Evolutionary conservation across 2,888 invertebrate genomes (phyloP), one percentile per base, ranked within the genome.

Genomic region (Agrilus cyanescens): DNA sequence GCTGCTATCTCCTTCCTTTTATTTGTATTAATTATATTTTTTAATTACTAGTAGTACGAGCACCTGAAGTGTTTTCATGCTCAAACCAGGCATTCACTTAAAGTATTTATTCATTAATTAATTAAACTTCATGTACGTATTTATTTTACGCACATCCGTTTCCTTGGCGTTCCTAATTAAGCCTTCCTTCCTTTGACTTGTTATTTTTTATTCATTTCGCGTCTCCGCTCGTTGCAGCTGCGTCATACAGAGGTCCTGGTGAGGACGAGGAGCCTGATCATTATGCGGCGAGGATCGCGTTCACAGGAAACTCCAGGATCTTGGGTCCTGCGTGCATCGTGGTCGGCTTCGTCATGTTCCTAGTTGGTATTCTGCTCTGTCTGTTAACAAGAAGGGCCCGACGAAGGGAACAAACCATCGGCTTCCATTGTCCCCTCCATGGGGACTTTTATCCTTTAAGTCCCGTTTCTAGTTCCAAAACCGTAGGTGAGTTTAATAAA

Each of bases 391-490:
- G 79, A 40, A 69, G 82, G 25, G 82, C 82, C 2, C 73, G 80
- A 49, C 71, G 74, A 40, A 70, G 78, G 32, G 80, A 81, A 55
- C 75, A 81, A 42, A 71, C 82, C 35, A 72, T 83, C 46, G 82
- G 82, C 42, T 84, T 82, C 68, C 82, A 82, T 63, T 84, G 84
- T 62, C 83, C 83, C 20, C 72, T 84, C 36, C 83, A 83, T 54
- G 84, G 84, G 5, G 83, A 83, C 65, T 84, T 84, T 65, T 84
- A 82, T 60, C 83, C 83, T 3, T 67, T 82, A 32, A 81, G 80
- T 59, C 80, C 82, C 16, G 74, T 78, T 46, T 76, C 72, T 45
- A 63, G 63, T 54, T 63, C 62, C 43, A 62, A 57, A 53, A 63
- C 63, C 38, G 54, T 64, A 47, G 64, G 66, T 65, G 49, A 62